Evolutionary conservation across 2,888 invertebrate genomes (phyloP).

Genomic region (Malachius bipustulatus): DNA sequence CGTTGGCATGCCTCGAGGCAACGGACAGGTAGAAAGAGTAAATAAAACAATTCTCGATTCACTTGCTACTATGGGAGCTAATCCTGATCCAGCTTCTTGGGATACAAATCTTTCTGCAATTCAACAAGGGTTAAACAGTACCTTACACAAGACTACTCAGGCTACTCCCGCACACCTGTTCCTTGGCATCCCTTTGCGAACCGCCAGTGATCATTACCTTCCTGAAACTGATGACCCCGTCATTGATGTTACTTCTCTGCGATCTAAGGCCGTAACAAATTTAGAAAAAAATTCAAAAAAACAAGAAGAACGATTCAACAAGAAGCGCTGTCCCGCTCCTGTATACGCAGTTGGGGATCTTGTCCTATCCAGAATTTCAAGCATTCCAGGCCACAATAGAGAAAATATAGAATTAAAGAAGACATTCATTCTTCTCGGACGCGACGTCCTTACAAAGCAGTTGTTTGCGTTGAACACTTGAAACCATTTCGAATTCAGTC

Average conservation of each 20-base stretch:
- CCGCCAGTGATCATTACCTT: neutral
- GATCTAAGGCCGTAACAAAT: slow-evolving; percentile 6
- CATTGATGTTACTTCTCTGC: slow-evolving; percentile 11
- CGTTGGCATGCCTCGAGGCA: no score
- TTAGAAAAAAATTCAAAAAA: slow-evolving; percentile 7
- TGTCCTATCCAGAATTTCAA: slow-evolving; percentile 5
- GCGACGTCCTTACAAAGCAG: no score
- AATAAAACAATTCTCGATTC: slow-evolving; percentile 11
- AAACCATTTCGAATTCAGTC: no score
- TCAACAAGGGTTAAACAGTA: slow-evolving; percentile 21
- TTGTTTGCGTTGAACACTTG: slow-evolving; percentile 4
- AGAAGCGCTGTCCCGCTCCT: neutral
- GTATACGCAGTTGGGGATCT: slow-evolving; percentile 5
- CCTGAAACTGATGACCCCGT: neutral
- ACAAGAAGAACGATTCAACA: slow-evolving; percentile 1
- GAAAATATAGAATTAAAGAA: slow-evolving; percentile 8
- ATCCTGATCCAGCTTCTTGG: slow-evolving; percentile 16
- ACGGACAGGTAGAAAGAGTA: slow-evolving; percentile 25
- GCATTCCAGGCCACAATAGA: slow-evolving; percentile 3
- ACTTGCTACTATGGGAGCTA: slow-evolving; percentile 17
- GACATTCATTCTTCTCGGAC: no score
- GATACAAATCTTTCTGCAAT: slow-evolving; percentile 19
- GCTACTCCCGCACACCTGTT: neutral
- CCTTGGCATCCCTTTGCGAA: neutral
- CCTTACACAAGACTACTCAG: slow-evolving; percentile 8